Conservation (phyloP, 2,113 vertebrate genomes). For the Oryzias curvinotus region DNA sequence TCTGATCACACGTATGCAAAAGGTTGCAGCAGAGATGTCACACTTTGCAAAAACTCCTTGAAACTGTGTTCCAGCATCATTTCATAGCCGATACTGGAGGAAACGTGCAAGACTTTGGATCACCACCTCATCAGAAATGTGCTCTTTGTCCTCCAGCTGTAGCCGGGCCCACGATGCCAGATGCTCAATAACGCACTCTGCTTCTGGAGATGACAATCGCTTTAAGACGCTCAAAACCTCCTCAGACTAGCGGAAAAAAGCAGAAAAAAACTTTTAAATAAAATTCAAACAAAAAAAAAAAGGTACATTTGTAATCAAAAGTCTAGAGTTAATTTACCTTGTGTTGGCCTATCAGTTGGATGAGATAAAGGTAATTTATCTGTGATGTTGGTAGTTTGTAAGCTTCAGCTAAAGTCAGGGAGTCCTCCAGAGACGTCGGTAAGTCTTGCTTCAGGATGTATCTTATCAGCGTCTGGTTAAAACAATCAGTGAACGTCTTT, state of each 20-base stretch:
- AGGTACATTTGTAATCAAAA: background rate
- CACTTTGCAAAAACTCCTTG: too few relatives aligned
- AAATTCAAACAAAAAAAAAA: background rate
- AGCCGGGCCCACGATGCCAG: slow-evolving; percentile 83
- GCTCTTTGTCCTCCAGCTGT: slow-evolving; percentile 79
- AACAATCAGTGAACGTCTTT: background rate
- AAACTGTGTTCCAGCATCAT: too few relatives aligned
- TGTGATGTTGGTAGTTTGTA: slow-evolving; percentile 83
- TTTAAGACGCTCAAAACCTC: slow-evolving; percentile 80
- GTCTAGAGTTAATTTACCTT: slow-evolving; percentile 72
- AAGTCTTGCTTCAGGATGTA: slow-evolving; percentile 90
- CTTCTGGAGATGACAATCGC: slow-evolving; percentile 77
- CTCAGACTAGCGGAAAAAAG: slow-evolving; percentile 75
- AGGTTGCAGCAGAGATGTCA: too few relatives aligned
- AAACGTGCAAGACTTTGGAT: background rate
- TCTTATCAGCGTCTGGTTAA: slow-evolving; percentile 83
- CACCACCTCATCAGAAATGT: slow-evolving; percentile 75
- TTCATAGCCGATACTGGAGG: too few relatives aligned
- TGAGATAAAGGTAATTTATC: slow-evolving; percentile 82
- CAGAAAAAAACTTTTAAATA: background rate
- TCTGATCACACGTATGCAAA: too few relatives aligned
- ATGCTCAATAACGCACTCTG: slow-evolving; percentile 82
- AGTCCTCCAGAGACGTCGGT: slow-evolving; percentile 85
- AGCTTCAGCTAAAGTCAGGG: slow-evolving; percentile 84
- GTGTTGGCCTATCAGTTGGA: slow-evolving; percentile 81